Base-by-base conservation (phyloP, 2,888 invertebrate genomes). In the Andricus quercusramuli region DNA sequence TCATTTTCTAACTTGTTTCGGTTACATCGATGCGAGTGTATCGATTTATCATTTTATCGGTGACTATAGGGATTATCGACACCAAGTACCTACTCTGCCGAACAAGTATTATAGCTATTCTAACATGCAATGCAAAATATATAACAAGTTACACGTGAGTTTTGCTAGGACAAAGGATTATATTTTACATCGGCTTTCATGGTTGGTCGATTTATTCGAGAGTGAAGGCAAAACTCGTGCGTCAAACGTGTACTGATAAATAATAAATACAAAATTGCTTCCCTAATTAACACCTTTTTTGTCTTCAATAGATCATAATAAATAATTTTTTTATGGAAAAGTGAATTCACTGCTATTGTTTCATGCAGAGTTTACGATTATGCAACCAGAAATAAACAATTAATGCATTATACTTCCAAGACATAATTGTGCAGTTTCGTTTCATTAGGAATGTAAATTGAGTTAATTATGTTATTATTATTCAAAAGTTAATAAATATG, bases 121-220 rank as follows among this genome's bases (percentile, higher is more conserved):
- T 32, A 51, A 56, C 11, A 13, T 74, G 32, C 32, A 51, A 51
- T 74, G 32, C 25, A 32, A 32, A 51, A 74, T 29, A 51, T n/a
- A n/a, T 22, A 25, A 62, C 32, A 29, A 74, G 20, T 32, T 56
- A 32, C 29, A 74, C 56, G 56, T 56, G 32, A 51, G 29, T 47
- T 70, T 51, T 15, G 32, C 32, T 20, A 37, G n/a, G 32, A 37
- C 51, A 74, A 74, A 56, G 56, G 74, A 74, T 74, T 51, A 74
- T 11, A 74, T 29, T 56, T 51, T 32, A 47, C 32, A 74, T 74
- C 56, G 29, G 13, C 13, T 74, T 74, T 74, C 51, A 74, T 32
- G 56, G 51, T 74, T 56, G 32, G 56, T 74, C 56, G 56, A 56
- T 74, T 56, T 74, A 20, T 25, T 13, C 32, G n/a, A 74, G 29